These are phyloP conservation scores for Imbricaverruca yamaguchii DNA, from an alignment of 2,888 invertebrate genomes.

Conservation along the genomic window DNA sequence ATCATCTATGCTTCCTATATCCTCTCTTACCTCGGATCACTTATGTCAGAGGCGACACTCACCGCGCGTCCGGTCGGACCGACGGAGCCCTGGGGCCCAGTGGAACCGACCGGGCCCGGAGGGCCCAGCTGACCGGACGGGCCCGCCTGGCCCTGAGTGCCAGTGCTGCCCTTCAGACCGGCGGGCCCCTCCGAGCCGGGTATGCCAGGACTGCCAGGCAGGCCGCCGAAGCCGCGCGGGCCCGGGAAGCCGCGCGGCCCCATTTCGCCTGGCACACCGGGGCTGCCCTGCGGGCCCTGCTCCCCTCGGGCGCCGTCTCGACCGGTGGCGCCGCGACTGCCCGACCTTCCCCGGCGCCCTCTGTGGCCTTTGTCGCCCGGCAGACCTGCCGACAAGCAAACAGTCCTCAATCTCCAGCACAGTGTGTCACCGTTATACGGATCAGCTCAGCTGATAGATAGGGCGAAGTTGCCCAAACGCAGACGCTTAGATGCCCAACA, in stretches of 20 bases:
- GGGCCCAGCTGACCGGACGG: conserved; percentile 55
- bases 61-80: conserved; percentile 56
- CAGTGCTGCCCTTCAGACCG: conserved; percentile 52
- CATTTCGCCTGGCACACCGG: conserved; percentile 71
- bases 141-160: conserved; percentile 62
- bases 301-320: conserved; percentile 75
- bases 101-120: conserved; percentile 60
- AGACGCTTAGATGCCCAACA: too few species aligned
- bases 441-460: too few species aligned
- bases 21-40: too few species aligned
- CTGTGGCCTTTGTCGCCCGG: conserved; percentile 77
- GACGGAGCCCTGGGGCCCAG: conserved; percentile 61
- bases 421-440: too few species aligned
- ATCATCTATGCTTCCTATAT: too few species aligned
- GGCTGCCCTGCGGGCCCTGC: conserved; percentile 64
- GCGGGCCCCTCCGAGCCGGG: conserved; percentile 53
- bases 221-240: conserved; percentile 68
- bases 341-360: conserved; percentile 58
- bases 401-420: too few species aligned
- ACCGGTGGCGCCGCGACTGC: conserved; percentile 65
- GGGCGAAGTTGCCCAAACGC: too few species aligned
- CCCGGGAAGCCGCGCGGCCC: conserved; percentile 68
- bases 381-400: conserved; percentile 45
- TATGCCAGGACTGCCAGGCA: conserved; percentile 68
- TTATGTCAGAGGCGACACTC: too few species aligned